Conservation (phyloP, 2,113 vertebrate genomes). For the Arizona elegans region DNA sequence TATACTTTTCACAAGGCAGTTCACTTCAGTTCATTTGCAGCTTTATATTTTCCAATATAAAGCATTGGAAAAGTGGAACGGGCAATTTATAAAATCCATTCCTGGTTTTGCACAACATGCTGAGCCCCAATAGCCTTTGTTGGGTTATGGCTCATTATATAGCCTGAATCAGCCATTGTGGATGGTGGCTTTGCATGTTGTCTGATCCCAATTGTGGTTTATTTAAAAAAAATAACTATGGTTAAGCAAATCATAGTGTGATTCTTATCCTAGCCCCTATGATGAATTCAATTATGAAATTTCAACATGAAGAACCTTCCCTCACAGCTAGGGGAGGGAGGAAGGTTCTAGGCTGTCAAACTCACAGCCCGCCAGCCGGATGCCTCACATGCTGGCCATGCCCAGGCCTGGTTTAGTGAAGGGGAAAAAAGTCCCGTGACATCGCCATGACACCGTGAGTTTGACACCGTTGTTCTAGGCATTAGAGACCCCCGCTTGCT, state of each 20-base stretch:
- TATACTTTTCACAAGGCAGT: not conserved
- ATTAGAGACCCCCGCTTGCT: not conserved
- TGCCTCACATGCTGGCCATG: too few relatives aligned
- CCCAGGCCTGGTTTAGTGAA: too few relatives aligned
- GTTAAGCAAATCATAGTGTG: not conserved
- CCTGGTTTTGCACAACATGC: not conserved
- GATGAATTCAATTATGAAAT: not conserved
- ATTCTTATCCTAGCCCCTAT: not conserved
- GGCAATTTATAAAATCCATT: not conserved
- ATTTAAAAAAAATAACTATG: not conserved
- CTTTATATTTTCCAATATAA: not conserved
- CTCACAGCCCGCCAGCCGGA: too few relatives aligned
- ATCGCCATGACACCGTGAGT: accelerated
- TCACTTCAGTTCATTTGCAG: not conserved
- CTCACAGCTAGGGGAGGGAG: not conserved
- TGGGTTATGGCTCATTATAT: not conserved
- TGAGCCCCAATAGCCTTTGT: not conserved
- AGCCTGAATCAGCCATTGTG: not conserved
- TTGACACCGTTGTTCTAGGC: not conserved
- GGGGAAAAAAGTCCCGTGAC: too few relatives aligned
- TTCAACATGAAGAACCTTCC: not conserved
- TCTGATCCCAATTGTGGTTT: not conserved
- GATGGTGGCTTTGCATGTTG: not conserved
- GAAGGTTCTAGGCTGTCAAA: not conserved
- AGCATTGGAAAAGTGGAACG: not conserved